Evolutionary conservation across 2,797 vertebrate genomes (phyloP).

Genomic region (Rhinatrema bivittatum): DNA sequence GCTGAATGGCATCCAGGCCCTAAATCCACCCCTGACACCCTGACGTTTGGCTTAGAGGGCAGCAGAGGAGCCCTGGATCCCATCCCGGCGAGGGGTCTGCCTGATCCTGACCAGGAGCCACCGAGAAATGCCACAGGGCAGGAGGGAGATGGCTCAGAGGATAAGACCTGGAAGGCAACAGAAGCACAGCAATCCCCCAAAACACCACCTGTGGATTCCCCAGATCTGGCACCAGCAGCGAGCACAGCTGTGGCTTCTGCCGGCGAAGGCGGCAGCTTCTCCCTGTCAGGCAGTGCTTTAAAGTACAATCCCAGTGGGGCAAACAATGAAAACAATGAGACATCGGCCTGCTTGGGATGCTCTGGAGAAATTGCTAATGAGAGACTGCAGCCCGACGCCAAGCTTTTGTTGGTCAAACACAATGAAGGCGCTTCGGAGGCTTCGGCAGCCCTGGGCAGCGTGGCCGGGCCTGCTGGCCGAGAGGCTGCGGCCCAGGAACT

Average conservation of each 20-base stretch:
- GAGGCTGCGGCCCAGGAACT: slow-evolving; percentile 32
- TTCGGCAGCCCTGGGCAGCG: slow-evolving; percentile 21
- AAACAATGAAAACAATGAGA: slow-evolving; percentile 31
- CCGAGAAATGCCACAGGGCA: neutral
- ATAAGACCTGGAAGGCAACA: neutral
- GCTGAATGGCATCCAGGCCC: neutral
- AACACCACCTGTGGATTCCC: neutral
- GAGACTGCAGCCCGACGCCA: neutral
- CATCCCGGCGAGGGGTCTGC: neutral
- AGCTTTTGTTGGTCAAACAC: slow-evolving; percentile 1
- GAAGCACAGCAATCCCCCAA: neutral
- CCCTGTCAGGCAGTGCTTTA: neutral
- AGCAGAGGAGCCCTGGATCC: neutral
- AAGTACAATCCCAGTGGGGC: slow-evolving; percentile 37
- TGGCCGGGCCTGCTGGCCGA: slow-evolving; percentile 19
- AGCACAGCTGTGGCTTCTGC: neutral
- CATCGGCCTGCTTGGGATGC: slow-evolving; percentile 34
- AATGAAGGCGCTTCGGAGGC: slow-evolving; percentile 24
- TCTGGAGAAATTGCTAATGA: neutral
- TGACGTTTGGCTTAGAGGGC: neutral
- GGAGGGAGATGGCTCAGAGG: neutral
- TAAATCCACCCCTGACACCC: neutral
- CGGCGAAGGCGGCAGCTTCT: neutral
- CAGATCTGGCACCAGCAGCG: neutral
- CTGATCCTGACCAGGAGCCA: neutral